These are phyloP conservation scores for Pterocles burchelli DNA, from an alignment of 2,113 vertebrate species.

Conservation along the genomic window DNA sequence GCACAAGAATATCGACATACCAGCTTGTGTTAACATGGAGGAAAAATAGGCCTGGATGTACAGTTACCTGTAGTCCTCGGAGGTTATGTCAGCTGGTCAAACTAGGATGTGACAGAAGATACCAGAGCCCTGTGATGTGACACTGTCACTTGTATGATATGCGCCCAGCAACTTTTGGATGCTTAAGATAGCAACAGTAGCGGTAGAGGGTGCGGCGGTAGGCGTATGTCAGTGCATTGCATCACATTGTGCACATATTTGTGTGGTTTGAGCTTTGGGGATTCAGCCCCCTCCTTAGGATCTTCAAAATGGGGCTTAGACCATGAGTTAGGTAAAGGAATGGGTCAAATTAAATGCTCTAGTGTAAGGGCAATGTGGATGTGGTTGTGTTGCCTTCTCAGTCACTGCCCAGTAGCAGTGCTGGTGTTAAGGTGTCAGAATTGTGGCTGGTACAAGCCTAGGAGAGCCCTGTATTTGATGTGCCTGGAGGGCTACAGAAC, in stretches of 20 bases:
- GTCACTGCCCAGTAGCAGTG: background rate
- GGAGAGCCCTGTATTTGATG: fast-evolving
- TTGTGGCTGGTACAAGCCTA: background rate
- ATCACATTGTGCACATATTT: fast-evolving
- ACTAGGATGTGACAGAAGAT: background rate
- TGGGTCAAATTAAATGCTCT: background rate
- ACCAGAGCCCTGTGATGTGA: background rate
- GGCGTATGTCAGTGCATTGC: background rate
- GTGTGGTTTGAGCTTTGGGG: background rate
- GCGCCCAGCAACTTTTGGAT: background rate
- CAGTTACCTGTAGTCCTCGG: background rate
- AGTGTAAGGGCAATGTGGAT: fast-evolving
- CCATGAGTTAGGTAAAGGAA: background rate
- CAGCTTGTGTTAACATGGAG: background rate
- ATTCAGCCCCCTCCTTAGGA: background rate
- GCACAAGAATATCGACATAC: background rate
- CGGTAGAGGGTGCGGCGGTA: background rate
- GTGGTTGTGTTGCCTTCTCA: background rate
- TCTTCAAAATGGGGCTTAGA: background rate
- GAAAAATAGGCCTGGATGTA: background rate
- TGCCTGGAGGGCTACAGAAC: background rate
- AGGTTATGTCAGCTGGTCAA: background rate
- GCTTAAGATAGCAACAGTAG: background rate
- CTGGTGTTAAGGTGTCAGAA: background rate
- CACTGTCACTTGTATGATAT: background rate